These are phyloP conservation scores for Bursaphelenchus mucronatus DNA, from an alignment of 1,140 invertebrate species.

Conservation along the genomic window DNA sequence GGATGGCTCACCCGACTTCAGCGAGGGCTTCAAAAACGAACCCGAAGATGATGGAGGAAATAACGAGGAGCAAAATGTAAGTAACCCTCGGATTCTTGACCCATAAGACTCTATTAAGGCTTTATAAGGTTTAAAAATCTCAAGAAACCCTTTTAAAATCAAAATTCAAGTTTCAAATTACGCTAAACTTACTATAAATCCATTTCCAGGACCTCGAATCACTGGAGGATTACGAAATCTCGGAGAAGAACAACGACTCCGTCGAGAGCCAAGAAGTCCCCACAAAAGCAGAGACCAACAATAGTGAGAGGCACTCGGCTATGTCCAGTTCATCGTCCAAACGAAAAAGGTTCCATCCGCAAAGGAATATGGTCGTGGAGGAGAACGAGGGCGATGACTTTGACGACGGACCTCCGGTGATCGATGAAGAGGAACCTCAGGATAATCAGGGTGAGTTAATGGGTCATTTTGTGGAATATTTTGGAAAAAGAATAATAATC, in stretches of 20 bases:
- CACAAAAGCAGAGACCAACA: slow-evolving; percentile 5
- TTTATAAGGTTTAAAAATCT: background rate
- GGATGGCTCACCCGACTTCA: background rate
- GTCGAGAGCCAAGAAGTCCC: slow-evolving; percentile 1
- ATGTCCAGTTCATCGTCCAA: slow-evolving; percentile 31
- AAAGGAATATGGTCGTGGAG: slow-evolving; percentile 16
- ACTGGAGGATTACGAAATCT: background rate
- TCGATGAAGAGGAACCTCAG: background rate
- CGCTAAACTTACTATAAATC: background rate
- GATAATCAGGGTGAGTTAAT: background rate
- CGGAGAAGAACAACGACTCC: background rate
- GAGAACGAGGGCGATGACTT: background rate
- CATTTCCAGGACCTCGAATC: background rate
- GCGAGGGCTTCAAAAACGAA: background rate
- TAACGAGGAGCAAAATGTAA: too few species aligned
- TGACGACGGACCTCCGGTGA: background rate
- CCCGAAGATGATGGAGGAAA: too few species aligned
- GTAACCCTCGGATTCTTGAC: too few species aligned
- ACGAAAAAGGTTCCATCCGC: slow-evolving; percentile 31
- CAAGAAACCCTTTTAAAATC: background rate
- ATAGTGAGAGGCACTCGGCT: slow-evolving; percentile 12
- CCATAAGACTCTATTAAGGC: background rate
- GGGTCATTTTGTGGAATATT: background rate
- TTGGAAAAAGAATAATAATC: background rate
- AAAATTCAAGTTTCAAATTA: background rate